These are phyloP conservation scores for Pristiophorus japonicus DNA, from an alignment of 2,113 vertebrate species.

Conservation along the genomic window DNA sequence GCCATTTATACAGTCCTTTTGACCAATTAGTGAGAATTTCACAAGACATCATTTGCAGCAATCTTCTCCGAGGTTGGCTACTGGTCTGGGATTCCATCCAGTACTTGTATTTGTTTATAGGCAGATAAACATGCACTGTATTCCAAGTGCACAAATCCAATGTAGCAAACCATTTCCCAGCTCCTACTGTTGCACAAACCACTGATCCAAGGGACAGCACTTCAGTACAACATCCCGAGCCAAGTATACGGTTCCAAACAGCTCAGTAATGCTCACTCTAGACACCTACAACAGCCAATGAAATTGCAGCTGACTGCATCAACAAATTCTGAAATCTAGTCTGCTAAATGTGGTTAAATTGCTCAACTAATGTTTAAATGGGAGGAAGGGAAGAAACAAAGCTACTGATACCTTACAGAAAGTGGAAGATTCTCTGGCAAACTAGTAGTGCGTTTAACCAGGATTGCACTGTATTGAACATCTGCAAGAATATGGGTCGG, in stretches of 20 bases:
- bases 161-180: not conserved
- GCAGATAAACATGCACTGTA: not conserved
- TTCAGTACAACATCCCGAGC: not conserved
- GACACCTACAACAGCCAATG: not conserved
- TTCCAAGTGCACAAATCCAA: not conserved
- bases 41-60: not conserved
- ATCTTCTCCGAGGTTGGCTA: not conserved
- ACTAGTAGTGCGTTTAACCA: not conserved
- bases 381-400: not conserved
- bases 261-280: not conserved
- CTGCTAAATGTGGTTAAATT: not conserved
- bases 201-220: not conserved
- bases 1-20: not conserved
- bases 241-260: not conserved
- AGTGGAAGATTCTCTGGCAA: not conserved
- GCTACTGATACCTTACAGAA: not conserved
- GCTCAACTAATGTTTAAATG: not conserved
- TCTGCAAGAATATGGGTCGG: not conserved
- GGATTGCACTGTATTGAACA: not conserved
- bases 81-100: not conserved
- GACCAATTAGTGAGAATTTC: not conserved
- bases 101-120: not conserved
- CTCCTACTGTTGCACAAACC: not conserved
- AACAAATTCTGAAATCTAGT: not conserved
- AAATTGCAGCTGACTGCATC: not conserved